Percentiles rank a stretch among this genome's conserved stretches.
Conservation (phyloP, 2,113 vertebrate species). For the Raja brachyura region DNA sequence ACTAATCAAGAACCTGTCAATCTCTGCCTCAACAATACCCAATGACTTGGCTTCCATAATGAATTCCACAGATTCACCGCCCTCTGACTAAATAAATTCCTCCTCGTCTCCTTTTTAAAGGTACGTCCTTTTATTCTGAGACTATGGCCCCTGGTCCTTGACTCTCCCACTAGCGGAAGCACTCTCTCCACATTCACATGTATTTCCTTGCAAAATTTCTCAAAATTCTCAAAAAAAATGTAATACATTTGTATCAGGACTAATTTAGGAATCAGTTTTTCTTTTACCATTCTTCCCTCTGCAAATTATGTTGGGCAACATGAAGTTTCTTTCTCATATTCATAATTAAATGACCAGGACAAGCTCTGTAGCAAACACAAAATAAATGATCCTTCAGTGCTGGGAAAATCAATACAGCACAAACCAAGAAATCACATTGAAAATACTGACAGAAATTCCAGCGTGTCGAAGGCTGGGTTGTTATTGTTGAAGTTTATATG, state of each 20-base stretch:
- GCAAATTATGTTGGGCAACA: neutral
- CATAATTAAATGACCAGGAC: neutral
- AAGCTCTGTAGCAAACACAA: neutral
- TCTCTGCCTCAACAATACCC: too few species aligned
- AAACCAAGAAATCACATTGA: neutral
- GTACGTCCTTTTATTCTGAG: too few species aligned
- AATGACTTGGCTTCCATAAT: too few species aligned
- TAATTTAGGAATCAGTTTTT: neutral
- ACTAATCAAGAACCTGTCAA: too few species aligned
- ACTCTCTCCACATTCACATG: too few species aligned
- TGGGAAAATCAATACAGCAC: neutral
- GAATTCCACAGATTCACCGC: too few species aligned
- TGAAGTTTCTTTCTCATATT: neutral
- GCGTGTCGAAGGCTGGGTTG: neutral
- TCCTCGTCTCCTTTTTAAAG: too few species aligned
- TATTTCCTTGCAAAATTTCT: neutral
- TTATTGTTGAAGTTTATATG: neutral
- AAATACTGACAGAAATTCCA: neutral
- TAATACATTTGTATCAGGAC: neutral
- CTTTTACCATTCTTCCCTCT: neutral
- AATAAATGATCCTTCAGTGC: neutral
- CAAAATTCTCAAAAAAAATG: neutral
- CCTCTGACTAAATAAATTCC: too few species aligned
- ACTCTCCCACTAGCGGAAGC: too few species aligned
- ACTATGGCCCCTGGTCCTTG: too few species aligned